These are phyloP conservation scores for Holothuria leucospilota DNA, from an alignment of 53 echinoderm and acorn worm genomes.

Conservation along the genomic window DNA sequence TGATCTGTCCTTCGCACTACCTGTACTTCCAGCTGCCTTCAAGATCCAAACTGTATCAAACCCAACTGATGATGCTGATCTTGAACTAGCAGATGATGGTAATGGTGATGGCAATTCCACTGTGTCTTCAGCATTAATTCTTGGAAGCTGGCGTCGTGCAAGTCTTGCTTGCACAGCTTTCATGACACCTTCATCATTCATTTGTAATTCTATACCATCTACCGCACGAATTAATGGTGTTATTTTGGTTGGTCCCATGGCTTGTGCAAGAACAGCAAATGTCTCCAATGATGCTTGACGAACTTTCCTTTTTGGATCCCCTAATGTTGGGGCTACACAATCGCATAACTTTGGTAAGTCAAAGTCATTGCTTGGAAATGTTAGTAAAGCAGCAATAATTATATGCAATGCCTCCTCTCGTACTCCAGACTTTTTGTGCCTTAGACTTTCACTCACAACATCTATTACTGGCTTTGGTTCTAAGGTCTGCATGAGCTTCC, in stretches of 20 bases:
- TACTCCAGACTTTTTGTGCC: conserved; percentile 93
- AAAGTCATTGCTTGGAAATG: conserved; percentile 99
- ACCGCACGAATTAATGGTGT: conserved; percentile 94
- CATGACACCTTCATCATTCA: conserved; percentile 97
- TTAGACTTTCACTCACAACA: conserved; percentile 81
- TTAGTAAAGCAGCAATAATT: conserved; percentile 91
- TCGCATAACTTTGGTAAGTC: conserved; percentile 87
- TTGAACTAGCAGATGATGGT: conserved; percentile 86
- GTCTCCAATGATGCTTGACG: conserved; percentile 87
- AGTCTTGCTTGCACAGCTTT: conserved; percentile 96
- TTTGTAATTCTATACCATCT: conserved; percentile 88
- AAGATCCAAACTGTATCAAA: conserved; percentile 90
- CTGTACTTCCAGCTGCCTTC: conserved; percentile 78
- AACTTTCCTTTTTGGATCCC: conserved; percentile 87
- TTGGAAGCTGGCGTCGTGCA: conserved; percentile 88
- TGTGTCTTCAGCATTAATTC: conserved; percentile 86
- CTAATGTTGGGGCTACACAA: conserved; percentile 83
- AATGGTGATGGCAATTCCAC: conserved; percentile 86
- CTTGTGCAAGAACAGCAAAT: conserved; percentile 96
- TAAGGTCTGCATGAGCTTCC: conserved; percentile 92
- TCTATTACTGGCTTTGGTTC: conserved; percentile 84
- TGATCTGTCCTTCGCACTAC: conserved; percentile 78
- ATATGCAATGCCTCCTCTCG: conserved; percentile 94
- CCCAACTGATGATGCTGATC: conserved; percentile 65
- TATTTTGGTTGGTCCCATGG: conserved; percentile 94